Evolutionary conservation across 2,113 vertebrate genomes (phyloP).

Genomic region (Gambusia holbrooki): DNA sequence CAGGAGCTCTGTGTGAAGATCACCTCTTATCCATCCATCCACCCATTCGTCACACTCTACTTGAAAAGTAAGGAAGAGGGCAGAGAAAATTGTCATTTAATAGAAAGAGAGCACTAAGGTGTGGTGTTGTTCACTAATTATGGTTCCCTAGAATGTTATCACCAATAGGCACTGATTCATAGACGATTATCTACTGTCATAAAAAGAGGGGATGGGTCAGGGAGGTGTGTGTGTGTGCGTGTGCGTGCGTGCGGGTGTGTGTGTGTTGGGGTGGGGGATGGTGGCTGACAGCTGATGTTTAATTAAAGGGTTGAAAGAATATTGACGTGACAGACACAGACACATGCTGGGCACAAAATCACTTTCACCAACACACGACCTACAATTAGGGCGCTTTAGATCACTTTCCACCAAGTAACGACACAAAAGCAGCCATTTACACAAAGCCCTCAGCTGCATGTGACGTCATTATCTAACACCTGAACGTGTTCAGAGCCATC

Average conservation of each 20-base stretch:
- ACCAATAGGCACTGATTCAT: background rate
- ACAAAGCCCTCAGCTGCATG: background rate
- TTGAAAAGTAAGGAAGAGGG: background rate
- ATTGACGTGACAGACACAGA: slow-evolving; percentile 59
- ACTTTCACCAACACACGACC: slow-evolving; percentile 56
- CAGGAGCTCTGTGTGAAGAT: background rate
- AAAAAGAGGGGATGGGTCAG: background rate
- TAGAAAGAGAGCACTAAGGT: background rate
- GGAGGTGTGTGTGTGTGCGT: background rate
- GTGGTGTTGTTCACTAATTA: slow-evolving; percentile 1
- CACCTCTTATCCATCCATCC: background rate
- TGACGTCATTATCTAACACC: background rate
- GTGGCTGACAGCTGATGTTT: slow-evolving; percentile 59
- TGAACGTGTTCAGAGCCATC: background rate
- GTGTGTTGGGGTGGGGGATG: background rate
- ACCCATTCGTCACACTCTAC: background rate
- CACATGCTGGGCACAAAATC: slow-evolving; percentile 59
- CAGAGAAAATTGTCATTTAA: background rate
- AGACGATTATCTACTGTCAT: slow-evolving; percentile 2
- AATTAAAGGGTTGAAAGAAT: slow-evolving; percentile 69
- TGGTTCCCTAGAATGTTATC: background rate
- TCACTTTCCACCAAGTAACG: slow-evolving; percentile 48
- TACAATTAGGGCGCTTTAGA: slow-evolving; percentile 64
- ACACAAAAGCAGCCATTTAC: background rate
- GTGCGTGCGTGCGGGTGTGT: background rate